Base-by-base conservation (phyloP, 2,888 invertebrate species). In the Drosophila mimetica region DNA sequence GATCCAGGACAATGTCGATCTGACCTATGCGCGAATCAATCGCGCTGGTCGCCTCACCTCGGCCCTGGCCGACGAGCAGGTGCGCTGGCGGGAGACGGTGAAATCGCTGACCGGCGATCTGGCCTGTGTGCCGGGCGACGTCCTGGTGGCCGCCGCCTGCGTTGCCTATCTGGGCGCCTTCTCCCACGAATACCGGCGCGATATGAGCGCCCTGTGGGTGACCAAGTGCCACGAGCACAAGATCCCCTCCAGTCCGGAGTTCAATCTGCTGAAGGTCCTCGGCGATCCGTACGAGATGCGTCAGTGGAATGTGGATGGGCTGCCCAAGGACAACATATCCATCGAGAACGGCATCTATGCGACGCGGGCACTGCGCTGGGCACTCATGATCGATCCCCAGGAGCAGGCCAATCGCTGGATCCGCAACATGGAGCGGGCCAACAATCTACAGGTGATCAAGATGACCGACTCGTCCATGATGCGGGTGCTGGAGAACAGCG, bases 371-470 rank as follows among this genome's bases (percentile, higher is more conserved):
- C 94, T 96, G 7, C 93, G 96, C 13, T 97, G 97, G 97, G 97
- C 98, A 0, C 93, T 98, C 16, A 97, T 98, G 94, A 97, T 98
- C 69, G 98, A 98, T 92, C 98, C 98, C 0, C 98, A 98, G 90
- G 97, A 97, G 89, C 98, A 98, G 94, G 98, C 98, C 0, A 97
- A 97, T 92, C 94, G 96, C 65, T 98, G 98, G 98, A 95, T 98
- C 57, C 95, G 96, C 66, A 96, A 96, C 89, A 96, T 97, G 95
- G 98, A 98, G 90, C 93, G 93, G 18, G 92, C 93, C 0, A 95
- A 96, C 83, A 94, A 95, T 50, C 91, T 98, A 22, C 94, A 94
- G 82, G 94, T 97, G 22, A 94, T 96, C 25, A 97, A 97, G 92
- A 93, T 97, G 78, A 95, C 95, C 0, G 97, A 98, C 88, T 72